phyloP scores from a whole-genome alignment of 92 coral and sea anemone species.

The Zoanthus solanderi region DNA sequence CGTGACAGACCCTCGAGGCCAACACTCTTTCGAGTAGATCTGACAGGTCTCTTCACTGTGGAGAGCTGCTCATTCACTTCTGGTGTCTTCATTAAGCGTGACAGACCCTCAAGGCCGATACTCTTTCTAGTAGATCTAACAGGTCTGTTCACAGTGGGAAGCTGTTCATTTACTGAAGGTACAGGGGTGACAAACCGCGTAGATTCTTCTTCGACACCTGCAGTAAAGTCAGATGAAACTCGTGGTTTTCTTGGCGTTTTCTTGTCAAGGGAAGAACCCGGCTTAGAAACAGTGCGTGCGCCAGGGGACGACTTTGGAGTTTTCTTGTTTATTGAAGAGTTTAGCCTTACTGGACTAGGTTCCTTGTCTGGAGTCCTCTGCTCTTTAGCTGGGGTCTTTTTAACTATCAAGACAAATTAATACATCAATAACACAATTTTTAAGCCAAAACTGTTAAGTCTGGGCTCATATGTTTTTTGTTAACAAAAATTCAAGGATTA shows the following conservation, averaged over 20 bases:
- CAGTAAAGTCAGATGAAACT: slow-evolving; percentile 20
- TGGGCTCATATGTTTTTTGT: too few relatives aligned
- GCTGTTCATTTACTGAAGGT: slow-evolving; percentile 25
- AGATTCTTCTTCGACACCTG: slow-evolving; percentile 64
- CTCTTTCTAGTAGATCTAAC: slow-evolving; percentile 64
- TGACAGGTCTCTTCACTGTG: slow-evolving; percentile 20
- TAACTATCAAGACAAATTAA: slow-evolving; percentile 81
- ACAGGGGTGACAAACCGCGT: slow-evolving; percentile 75
- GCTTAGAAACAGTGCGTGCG: slow-evolving; percentile 42
- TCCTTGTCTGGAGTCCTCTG: slow-evolving; percentile 78
- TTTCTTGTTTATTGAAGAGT: background rate
- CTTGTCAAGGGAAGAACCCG: slow-evolving; percentile 22
- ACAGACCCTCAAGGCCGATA: slow-evolving; percentile 62
- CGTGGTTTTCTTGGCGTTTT: slow-evolving; percentile 30
- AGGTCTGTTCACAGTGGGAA: slow-evolving; percentile 12
- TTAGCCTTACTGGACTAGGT: background rate
- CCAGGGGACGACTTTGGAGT: background rate
- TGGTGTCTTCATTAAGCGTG: slow-evolving; percentile 69
- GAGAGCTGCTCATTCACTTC: slow-evolving; percentile 22
- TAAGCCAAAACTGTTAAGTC: background rate
- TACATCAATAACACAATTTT: slow-evolving; percentile 45
- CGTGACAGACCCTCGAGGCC: slow-evolving; percentile 64
- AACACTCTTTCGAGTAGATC: slow-evolving; percentile 66
- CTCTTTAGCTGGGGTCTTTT: slow-evolving; percentile 85
- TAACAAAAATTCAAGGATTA: background rate